Base-by-base conservation (phyloP, 2,888 invertebrate species). In the Eupsilia transversa region DNA sequence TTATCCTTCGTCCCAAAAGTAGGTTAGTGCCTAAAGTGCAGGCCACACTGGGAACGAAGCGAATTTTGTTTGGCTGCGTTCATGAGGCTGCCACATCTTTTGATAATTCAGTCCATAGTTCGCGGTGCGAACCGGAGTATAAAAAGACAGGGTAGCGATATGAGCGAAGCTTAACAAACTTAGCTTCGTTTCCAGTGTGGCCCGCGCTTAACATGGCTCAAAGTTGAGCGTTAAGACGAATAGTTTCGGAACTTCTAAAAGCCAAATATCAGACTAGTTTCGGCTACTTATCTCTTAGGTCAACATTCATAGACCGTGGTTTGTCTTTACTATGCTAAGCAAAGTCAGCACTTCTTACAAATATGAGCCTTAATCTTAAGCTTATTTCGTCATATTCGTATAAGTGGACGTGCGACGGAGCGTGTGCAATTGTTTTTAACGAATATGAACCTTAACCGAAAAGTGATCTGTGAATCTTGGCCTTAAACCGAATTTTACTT, bases 161-260 rank as follows among this genome's bases (percentile, higher is more conserved):
- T 7, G 46, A 46, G 20, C 6, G 20, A 46, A 46, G 20, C 46
- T 46, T 20, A 20, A 46, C 20, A 7, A 20, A 46, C 46, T 46
- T 46, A 46, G 2, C 20, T 46, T 46, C 20, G 7, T 46, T 46
- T 20, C 20, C 46, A 20, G 46, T 46, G 20, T 46, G 46, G 17
- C 43, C 43, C 17, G 17, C 43, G 17, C 43, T 43, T 43, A 5
- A 43, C 46, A 46, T 2, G 20, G 46, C 59, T 52, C 33, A 57
- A 78, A 72, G 23, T 72, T 52, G n/a, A 30, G 1, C 41, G 56
- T n/a, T 43, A 56, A 10, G 49, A 43, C 49, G 30, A 59, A 79
- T 78, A 72, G 61, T 67, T 78, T 63, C 27, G 2, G n/a, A 67
- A 63, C 56, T 77, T 67, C 66, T 9, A 46, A 43, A 61, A 66